Conservation (phyloP, 2,888 invertebrate genomes). For the Orgyia antiqua region DNA sequence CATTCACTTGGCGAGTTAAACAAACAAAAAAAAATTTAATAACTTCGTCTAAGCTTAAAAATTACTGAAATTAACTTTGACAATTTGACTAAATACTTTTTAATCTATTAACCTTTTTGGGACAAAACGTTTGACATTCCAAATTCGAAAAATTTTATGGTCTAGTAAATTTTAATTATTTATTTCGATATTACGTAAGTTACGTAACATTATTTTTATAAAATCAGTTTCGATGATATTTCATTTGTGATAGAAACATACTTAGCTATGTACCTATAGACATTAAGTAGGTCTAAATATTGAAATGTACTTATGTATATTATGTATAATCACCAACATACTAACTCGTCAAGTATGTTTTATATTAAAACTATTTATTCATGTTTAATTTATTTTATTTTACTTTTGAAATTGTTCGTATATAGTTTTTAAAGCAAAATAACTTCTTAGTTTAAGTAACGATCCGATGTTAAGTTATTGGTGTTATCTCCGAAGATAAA, state of each 20-base stretch:
- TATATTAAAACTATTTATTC: slow-evolving; percentile 52
- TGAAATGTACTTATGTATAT: too few relatives aligned
- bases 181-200: slow-evolving; percentile 46
- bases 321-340: slow-evolving; percentile 38
- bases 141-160: slow-evolving; percentile 52
- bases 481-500: too few relatives aligned
- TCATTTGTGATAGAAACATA: slow-evolving; percentile 76
- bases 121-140: slow-evolving; percentile 39
- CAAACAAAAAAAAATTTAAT: slow-evolving; percentile 8
- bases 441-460: slow-evolving; percentile 42
- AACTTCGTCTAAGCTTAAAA: slow-evolving; percentile 5
- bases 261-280: too few relatives aligned
- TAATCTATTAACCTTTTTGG: slow-evolving; percentile 9
- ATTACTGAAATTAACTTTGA: slow-evolving; percentile 16
- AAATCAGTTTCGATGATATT: slow-evolving; percentile 67
- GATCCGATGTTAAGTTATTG: slow-evolving; percentile 54
- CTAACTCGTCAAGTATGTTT: slow-evolving; percentile 44
- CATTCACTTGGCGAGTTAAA: slow-evolving; percentile 38
- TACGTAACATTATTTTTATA: too few relatives aligned
- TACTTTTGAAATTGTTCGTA: slow-evolving; percentile 39
- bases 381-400: slow-evolving; percentile 45
- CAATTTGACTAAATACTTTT: slow-evolving; percentile 19
- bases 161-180: slow-evolving; percentile 57
- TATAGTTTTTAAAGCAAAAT: slow-evolving; percentile 42
- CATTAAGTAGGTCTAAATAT: too few relatives aligned